Conservation (phyloP, 2,888 invertebrate species). For the Megalurothrips usitatus region DNA sequence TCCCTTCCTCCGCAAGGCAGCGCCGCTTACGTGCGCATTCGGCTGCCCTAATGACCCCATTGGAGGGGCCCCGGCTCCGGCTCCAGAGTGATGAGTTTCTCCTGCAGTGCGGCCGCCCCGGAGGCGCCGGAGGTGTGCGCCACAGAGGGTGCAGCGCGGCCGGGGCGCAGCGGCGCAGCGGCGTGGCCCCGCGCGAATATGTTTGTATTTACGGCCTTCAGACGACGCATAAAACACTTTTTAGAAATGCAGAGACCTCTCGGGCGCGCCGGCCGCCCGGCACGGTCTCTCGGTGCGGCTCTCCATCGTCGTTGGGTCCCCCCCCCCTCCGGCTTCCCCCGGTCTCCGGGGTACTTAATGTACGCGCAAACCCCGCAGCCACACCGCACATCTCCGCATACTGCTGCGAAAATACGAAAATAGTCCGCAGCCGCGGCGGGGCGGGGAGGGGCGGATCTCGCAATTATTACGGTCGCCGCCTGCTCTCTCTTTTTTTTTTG, state of each 20-base stretch:
- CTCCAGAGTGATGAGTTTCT: constrained; percentile 14
- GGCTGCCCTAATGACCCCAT: constrained; percentile 17
- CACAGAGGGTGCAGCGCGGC: too few relatives aligned
- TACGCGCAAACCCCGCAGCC: too few relatives aligned
- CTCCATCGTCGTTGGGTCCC: not conserved
- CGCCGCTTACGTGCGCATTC: constrained; percentile 9
- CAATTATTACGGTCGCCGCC: too few relatives aligned
- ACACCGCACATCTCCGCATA: too few relatives aligned
- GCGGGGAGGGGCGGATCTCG: too few relatives aligned
- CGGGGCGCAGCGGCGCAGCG: too few relatives aligned
- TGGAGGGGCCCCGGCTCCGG: not conserved
- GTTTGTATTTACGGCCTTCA: constrained; percentile 24
- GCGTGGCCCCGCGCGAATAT: not conserved
- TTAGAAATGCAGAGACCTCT: not conserved
- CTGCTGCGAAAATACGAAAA: too few relatives aligned
- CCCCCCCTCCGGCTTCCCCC: not conserved
- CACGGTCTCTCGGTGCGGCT: not conserved
- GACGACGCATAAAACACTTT: constrained; percentile 22
- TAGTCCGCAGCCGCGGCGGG: too few relatives aligned
- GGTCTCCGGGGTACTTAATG: too few relatives aligned
- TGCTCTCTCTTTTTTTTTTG: too few relatives aligned
- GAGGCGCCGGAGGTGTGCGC: not conserved
- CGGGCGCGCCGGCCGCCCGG: not conserved
- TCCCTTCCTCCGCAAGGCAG: not conserved
- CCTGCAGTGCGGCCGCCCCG: constrained; percentile 5